Evolutionary conservation across 2,888 invertebrate genomes (phyloP), one percentile per base, ranked within the genome.

Genomic region (Megalurothrips usitatus): DNA sequence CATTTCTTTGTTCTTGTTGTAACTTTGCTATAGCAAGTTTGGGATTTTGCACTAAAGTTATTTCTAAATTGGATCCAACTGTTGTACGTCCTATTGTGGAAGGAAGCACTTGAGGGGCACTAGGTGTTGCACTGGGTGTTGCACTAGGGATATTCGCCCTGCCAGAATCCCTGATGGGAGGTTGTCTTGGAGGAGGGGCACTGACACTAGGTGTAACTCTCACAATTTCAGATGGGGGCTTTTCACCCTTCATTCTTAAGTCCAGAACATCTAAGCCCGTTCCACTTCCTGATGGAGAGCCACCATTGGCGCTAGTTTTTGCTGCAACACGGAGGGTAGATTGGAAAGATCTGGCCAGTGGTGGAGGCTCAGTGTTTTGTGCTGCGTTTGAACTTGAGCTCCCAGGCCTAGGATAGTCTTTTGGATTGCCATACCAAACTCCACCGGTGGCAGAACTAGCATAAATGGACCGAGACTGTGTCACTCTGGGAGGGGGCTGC

Each of bases 11-110:
- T 79, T 49, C 82, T 82, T n/a, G 78, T 12, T 34, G 81, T 49
- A 28, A 82, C 23, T 0, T 84, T 83, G 0, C 87, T 87, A 6
- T 86, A 87, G 79, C 86, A 86, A 0, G 86, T 86, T 86, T 86
- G 81, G 87, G 0, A 91, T 89, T 82, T 89, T 85, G 85, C 0
- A 93, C 93, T 82, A 94, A 85, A 0, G 93, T 93, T 47, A 94
- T 94, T 85, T 93, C 93, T 81, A 94, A 86, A 85, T 93, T 93
- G 0, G 92, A 91, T 0, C 92, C 91, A 52, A 92, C 87, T 9
- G 87, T 87, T 58, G 89, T 85, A 23, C 88, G 68, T 26, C 23
- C 23, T 23, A 75, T 75, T n/a, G 68, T 26, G 1, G 52, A 48
- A 14, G 81, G 34, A 75, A n/a, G 26, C 63, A 34, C 26, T 68